Percentiles rank a stretch among this genome's conserved stretches.
Conservation (phyloP, 2,113 vertebrate species). For the Syngnathoides biaculeatus region DNA sequence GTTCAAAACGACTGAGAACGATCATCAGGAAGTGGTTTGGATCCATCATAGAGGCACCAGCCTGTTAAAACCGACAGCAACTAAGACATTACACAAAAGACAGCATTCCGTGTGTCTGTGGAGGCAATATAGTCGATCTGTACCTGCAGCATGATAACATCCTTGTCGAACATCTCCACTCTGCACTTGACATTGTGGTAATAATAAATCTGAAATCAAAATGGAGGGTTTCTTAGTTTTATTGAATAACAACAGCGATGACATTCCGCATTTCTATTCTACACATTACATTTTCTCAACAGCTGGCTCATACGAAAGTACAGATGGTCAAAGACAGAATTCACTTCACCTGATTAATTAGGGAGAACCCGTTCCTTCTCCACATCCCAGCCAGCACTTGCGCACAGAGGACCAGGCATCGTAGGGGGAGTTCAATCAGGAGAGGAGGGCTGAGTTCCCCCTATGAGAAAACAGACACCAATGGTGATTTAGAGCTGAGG, state of each 20-base stretch:
- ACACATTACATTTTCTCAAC: not conserved
- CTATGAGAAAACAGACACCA: conserved; percentile 57
- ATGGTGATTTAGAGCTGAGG: not conserved
- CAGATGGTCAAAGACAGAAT: not conserved
- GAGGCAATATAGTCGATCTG: not conserved
- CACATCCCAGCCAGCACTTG: conserved; percentile 99
- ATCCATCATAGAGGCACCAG: conserved; percentile 97
- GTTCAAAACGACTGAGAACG: conserved; percentile 91
- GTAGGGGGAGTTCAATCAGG: conserved; percentile 91
- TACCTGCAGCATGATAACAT: conserved; percentile 80
- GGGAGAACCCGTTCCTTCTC: conserved; percentile 95
- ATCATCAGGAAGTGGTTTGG: conserved; percentile 99
- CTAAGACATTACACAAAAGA: not conserved
- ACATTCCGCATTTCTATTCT: not conserved
- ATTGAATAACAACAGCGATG: not conserved
- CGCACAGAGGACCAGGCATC: conserved; percentile 92
- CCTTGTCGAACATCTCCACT: conserved; percentile 98
- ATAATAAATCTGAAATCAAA: conserved; percentile 87
- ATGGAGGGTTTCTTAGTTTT: not conserved
- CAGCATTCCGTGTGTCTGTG: not conserved
- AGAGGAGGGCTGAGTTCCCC: conserved; percentile 94
- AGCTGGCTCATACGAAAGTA: not conserved
- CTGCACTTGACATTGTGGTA: conserved; percentile 98
- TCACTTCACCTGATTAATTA: conserved; percentile 89
- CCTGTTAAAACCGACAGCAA: conserved; percentile 62